Evolutionary conservation across 2,113 vertebrate genomes (phyloP).

Genomic region (Rhipidura dahli): DNA sequence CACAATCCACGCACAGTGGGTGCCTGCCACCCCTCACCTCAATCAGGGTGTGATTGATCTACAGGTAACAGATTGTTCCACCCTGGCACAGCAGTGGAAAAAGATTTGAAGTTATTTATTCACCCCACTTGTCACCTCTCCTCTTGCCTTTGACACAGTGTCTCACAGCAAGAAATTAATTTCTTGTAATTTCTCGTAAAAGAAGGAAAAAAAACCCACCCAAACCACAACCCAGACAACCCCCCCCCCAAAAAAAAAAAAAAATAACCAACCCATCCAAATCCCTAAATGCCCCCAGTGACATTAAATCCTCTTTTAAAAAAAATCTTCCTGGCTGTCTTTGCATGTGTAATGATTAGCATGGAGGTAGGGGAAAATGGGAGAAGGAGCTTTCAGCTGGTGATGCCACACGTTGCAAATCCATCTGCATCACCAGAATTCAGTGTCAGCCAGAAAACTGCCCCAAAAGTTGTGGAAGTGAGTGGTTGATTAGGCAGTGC

Average conservation of each 20-base stretch:
- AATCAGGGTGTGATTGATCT: neutral
- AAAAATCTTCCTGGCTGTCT: neutral
- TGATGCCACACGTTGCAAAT: neutral
- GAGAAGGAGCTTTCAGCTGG: neutral
- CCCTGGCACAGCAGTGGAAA: neutral
- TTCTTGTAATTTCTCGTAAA: neutral
- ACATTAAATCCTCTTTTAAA: neutral
- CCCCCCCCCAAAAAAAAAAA: neutral
- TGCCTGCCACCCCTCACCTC: no score
- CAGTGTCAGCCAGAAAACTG: neutral
- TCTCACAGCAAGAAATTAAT: neutral
- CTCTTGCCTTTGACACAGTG: neutral
- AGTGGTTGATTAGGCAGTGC: neutral
- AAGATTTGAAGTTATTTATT: neutral
- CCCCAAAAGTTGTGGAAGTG: neutral
- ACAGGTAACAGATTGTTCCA: neutral
- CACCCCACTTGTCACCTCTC: neutral
- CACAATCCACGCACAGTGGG: neutral
- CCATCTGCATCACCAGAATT: neutral
- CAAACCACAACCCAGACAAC: neutral
- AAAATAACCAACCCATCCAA: no score
- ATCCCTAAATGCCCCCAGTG: neutral
- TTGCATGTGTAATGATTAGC: neutral
- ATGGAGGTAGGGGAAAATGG: accelerated
- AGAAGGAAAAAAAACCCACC: neutral